phyloP scores from a whole-genome alignment of 37 sponge, comb jelly and placozoan genomes.

The Amphimedon queenslandica region DNA sequence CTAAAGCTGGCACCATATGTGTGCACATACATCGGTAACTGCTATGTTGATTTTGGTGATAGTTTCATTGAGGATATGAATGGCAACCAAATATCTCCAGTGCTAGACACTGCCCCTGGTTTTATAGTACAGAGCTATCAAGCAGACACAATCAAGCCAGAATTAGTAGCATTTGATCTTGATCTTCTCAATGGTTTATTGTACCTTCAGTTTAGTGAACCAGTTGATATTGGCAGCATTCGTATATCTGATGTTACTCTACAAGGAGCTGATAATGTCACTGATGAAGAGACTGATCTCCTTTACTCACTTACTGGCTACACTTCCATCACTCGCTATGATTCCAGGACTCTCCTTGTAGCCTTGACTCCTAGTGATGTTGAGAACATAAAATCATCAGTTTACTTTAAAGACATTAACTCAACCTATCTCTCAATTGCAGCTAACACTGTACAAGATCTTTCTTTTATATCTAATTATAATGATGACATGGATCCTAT shows the following conservation, averaged over 20 bases:
- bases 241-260: slow-evolving; percentile 37
- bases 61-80: slow-evolving; percentile 75
- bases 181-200: slow-evolving; percentile 42
- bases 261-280: slow-evolving; percentile 45
- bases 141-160: slow-evolving; percentile 47
- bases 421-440: slow-evolving; percentile 66
- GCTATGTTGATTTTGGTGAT: slow-evolving; percentile 65
- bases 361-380: slow-evolving; percentile 27
- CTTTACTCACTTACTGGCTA: background rate
- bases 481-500: slow-evolving; percentile 56
- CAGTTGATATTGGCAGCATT: slow-evolving; percentile 57
- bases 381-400: slow-evolving; percentile 46
- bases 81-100: slow-evolving; percentile 32
- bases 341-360: slow-evolving; percentile 39
- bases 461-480: slow-evolving; percentile 59
- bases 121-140: slow-evolving; percentile 47
- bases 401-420: slow-evolving; percentile 53
- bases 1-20: slow-evolving; percentile 56
- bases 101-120: slow-evolving; percentile 55
- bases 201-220: slow-evolving; percentile 70
- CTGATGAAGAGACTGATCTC: slow-evolving; percentile 9
- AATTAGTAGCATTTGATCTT: slow-evolving; percentile 64
- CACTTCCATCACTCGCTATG: background rate
- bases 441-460: slow-evolving; percentile 40
- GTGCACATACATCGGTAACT: slow-evolving; percentile 79